Conservation (phyloP, 2,113 vertebrate genomes). For the Notechis scutatus region DNA sequence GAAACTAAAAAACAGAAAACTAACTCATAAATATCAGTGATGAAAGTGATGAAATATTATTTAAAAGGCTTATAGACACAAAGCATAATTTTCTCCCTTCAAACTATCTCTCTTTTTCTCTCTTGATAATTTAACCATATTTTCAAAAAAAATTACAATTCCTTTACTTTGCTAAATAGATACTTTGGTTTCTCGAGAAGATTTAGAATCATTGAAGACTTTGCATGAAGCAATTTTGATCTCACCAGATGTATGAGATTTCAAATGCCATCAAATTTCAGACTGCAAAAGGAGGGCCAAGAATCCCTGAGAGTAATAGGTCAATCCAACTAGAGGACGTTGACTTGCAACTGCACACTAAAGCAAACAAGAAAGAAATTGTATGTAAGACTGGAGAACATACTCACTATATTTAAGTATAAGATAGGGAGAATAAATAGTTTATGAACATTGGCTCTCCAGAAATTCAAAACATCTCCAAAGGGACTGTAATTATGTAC, state of each 20-base stretch:
- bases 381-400: background rate
- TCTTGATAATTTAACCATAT: background rate
- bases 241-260: background rate
- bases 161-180: background rate
- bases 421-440: background rate
- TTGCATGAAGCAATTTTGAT: background rate
- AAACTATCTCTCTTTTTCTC: background rate
- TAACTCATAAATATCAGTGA: background rate
- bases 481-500: background rate
- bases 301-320: background rate
- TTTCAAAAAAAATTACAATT: background rate
- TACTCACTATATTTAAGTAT: background rate
- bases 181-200: background rate
- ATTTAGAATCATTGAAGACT: background rate
- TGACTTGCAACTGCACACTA: background rate
- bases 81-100: background rate
- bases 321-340: background rate
- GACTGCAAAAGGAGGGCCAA: background rate
- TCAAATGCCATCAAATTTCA: background rate
- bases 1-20: conserved; percentile 1
- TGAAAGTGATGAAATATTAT: background rate
- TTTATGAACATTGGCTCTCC: background rate
- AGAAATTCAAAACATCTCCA: background rate
- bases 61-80: background rate
- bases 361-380: background rate